Percentiles rank a stretch among this genome's conserved stretches.
Conservation (phyloP, 2,888 invertebrate genomes). For the Pherbina coryleti region DNA sequence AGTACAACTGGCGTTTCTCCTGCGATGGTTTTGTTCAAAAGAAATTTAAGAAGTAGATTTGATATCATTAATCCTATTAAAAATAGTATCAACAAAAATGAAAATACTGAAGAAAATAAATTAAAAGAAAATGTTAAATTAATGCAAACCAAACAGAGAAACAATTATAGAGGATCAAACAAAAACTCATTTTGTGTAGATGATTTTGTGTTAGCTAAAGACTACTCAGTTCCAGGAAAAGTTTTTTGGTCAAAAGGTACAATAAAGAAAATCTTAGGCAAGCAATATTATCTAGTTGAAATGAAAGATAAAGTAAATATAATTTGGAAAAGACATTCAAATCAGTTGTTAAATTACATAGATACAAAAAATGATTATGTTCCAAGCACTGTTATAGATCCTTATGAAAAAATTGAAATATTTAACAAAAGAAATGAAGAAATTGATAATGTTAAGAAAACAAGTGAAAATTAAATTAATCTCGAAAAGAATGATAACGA, state of each 20-base stretch:
- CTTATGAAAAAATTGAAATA: too few relatives aligned
- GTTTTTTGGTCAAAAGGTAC: constrained; percentile 25
- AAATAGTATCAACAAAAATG: too few relatives aligned
- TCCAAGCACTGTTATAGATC: too few relatives aligned
- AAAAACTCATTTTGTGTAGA: constrained; percentile 31
- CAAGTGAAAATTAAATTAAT: too few relatives aligned
- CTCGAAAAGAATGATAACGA: too few relatives aligned
- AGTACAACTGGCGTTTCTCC: constrained; percentile 41
- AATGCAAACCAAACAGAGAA: constrained; percentile 21
- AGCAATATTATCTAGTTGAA: constrained; percentile 4
- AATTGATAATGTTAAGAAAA: too few relatives aligned
- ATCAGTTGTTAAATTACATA: too few relatives aligned
- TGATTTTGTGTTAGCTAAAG: constrained; percentile 37
- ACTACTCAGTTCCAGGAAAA: constrained; percentile 41
- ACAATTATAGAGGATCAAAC: constrained; percentile 20
- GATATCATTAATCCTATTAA: constrained; percentile 16
- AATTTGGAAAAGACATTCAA: too few relatives aligned
- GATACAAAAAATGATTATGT: too few relatives aligned
- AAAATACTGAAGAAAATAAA: too few relatives aligned
- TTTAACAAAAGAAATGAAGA: too few relatives aligned
- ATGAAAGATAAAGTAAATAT: not conserved
- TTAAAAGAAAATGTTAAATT: constrained; percentile 6
- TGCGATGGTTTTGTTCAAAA: constrained; percentile 44
- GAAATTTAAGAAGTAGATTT: constrained; percentile 19
- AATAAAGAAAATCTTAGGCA: constrained; percentile 29